Base-by-base conservation (phyloP, 2,888 invertebrate species). In the Athalia cordata region DNA sequence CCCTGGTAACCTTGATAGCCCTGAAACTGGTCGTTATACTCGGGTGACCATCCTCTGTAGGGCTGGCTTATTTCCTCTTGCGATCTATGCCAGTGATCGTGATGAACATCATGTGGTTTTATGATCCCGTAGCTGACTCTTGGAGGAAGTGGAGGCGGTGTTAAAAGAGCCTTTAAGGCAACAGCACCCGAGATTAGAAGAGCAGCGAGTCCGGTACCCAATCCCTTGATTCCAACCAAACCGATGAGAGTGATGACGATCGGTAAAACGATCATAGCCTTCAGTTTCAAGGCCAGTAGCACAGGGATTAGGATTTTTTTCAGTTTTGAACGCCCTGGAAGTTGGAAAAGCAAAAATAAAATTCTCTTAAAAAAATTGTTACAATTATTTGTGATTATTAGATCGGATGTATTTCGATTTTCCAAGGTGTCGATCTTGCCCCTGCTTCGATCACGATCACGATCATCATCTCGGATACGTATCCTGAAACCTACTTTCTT, bases 141-240 rank as follows among this genome's bases (percentile, higher is more conserved):
- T 4, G 90, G 81, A 4, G 86, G 84, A 13, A 87, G 87, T 47
- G 86, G 75, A 8, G 83, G 80, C 4, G 87, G 87, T 29, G 88
- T 87, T 11, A 89, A 79, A 8, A 89, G 82, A n/a, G 88, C 85
- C 72, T 89, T 89, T 3, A 90, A 80, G 77, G 87, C 88, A 0
- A 89, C 85, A 4, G 89, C 89, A 6, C 93, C 93, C 45, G 94
- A 93, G 59, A 94, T 90, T 57, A 93, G 89, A 80, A 94, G 90
- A 49, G 94, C 93, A 81, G 93, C 90, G 65, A 93, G 86, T 70
- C 94, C 93, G 50, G 93, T 92, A 79, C 93, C 93, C 77, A 94
- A 90, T 77, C 93, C 94, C 88, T 94, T 94, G 84, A 94, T 92
- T 7, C 94, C 93, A 70, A 94, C 91, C 80, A 94, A 88, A n/a